These are phyloP conservation scores for Strix occidentalis DNA, from an alignment of 2,797 vertebrate species.

Conservation along the genomic window DNA sequence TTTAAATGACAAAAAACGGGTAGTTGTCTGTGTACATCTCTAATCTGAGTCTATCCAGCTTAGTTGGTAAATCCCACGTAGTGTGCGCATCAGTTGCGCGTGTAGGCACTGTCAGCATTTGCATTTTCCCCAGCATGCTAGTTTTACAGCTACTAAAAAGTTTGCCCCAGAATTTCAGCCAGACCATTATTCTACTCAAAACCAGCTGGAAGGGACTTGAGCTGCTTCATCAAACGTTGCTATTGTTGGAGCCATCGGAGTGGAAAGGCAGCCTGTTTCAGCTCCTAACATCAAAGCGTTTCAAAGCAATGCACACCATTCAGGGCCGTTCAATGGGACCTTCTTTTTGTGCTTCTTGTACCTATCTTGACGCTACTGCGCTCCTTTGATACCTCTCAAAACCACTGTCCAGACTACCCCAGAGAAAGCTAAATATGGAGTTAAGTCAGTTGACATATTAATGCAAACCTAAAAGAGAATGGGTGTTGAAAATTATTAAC, in stretches of 20 bases:
- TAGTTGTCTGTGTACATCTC: neutral
- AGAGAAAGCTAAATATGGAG: neutral
- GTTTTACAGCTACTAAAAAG: neutral
- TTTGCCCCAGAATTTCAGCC: neutral
- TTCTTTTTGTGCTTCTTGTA: neutral
- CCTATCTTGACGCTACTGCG: neutral
- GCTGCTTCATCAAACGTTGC: neutral
- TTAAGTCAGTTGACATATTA: neutral
- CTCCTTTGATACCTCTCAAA: neutral
- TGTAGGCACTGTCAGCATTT: neutral
- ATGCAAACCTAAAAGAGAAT: neutral
- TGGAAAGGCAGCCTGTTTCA: neutral
- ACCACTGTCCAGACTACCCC: neutral
- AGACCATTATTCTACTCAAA: neutral
- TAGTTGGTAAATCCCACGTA: neutral
- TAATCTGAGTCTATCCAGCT: neutral
- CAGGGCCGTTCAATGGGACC: neutral
- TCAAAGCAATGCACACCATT: neutral
- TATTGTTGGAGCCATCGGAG: neutral
- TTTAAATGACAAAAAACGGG: neutral
- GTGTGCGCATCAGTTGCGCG: neutral
- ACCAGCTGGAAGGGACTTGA: neutral
- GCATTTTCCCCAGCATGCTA: neutral
- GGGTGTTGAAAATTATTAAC: neutral
- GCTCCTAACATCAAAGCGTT: neutral